Evolutionary conservation across 2,797 vertebrate species (phyloP), one percentile per base, ranked within the genome.

Genomic region (Eremophila alpestris): DNA sequence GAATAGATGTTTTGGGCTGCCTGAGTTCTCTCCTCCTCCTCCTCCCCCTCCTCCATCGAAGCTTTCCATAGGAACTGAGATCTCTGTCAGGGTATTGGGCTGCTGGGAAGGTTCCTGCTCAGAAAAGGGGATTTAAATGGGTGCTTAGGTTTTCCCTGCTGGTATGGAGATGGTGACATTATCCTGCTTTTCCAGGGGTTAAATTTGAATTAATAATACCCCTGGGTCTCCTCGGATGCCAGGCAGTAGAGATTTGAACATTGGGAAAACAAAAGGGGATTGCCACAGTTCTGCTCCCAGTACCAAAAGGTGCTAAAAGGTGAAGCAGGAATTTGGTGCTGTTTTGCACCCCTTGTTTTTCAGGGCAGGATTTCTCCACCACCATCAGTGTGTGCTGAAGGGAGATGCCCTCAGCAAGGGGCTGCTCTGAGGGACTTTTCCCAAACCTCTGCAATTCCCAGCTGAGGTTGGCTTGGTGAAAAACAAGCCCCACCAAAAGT

Each of bases 371-470:
- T 76, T 79, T 30, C 29, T 27, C 41, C 64, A 34, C 20, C 21
- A 15, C 11, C 30, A 18, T 15, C 32, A 45, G 1, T 0, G 0
- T 10, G 23, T 0, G 1, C 23, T 73, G 43, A 62, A 75, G 59
- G 79, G 9, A 51, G 62, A 34, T 43, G 34, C 32, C 11, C 26
- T 60, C 54, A 83, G 34, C 17, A 43, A 13, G 2, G 49, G 40
- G 40, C 21, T n/a, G 34, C 5, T 43, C 40, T 32, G 41, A 67
- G 43, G 38, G 18, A 26, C 10, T 68, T n/a, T 16, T 15, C 58
- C 59, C 69, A 77, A 22, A 58, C 3, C 21, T 36, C 74, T 46
- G 21, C 62, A 30, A 15, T 45, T 85, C 52, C 38, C 58, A 58
- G 20, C 2, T 59, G 45, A 38, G 1, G 0, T 1, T 27, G 40